Percentiles rank a stretch among this genome's conserved stretches.
These are phyloP conservation scores for Balaenoptera acutorostrata DNA, from an alignment of 2,113 vertebrate genomes.

Conservation along the genomic window DNA sequence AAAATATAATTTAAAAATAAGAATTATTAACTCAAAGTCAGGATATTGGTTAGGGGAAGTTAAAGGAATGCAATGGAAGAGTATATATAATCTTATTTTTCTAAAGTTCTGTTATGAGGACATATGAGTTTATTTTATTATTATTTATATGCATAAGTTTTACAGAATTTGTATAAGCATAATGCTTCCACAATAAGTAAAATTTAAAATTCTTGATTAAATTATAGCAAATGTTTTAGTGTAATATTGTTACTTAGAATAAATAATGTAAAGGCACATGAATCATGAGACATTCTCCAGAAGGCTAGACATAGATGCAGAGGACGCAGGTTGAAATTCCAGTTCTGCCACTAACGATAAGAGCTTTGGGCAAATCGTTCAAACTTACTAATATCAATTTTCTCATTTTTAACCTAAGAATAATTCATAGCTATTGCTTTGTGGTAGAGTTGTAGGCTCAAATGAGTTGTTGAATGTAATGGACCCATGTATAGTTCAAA, in stretches of 20 bases:
- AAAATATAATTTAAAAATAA: neutral
- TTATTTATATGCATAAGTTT: neutral
- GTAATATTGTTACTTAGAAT: neutral
- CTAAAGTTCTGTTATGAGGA: neutral
- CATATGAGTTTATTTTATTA: neutral
- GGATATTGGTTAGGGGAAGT: neutral
- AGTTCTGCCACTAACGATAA: neutral
- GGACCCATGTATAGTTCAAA: neutral
- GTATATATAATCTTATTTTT: neutral
- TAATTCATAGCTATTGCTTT: neutral
- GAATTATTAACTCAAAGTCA: neutral
- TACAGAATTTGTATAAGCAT: neutral
- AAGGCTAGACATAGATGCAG: neutral
- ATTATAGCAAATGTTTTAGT: neutral
- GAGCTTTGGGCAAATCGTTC: neutral
- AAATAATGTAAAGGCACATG: neutral
- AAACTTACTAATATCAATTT: neutral
- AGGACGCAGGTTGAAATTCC: neutral
- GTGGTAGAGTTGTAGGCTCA: neutral
- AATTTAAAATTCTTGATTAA: neutral
- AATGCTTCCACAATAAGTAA: neutral
- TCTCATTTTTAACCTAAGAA: neutral
- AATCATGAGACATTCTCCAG: neutral
- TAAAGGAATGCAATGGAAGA: neutral
- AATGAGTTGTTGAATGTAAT: neutral